Evolutionary conservation across 2,797 vertebrate species (phyloP).

Genomic region (Carduelis carduelis): DNA sequence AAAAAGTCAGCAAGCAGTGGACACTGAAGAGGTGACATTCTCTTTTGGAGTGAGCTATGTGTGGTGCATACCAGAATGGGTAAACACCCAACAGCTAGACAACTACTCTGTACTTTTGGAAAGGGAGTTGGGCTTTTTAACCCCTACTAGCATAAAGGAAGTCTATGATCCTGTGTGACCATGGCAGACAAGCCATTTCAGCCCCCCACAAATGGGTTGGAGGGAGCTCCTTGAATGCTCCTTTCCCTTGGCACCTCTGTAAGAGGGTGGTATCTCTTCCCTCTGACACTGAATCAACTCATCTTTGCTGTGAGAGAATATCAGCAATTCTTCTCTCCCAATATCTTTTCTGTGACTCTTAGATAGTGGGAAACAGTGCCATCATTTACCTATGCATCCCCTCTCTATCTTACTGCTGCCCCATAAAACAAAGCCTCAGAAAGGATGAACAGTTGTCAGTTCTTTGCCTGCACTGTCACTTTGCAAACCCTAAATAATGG

Average conservation of each 20-base stretch:
- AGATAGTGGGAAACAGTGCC: background rate
- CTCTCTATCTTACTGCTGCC: background rate
- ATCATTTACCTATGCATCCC: slow-evolving; percentile 11
- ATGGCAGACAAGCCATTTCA: background rate
- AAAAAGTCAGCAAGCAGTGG: background rate
- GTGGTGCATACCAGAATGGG: background rate
- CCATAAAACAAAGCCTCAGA: background rate
- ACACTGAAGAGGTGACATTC: background rate
- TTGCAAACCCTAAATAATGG: slow-evolving; percentile 40
- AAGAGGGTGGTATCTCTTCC: background rate
- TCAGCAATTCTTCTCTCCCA: background rate
- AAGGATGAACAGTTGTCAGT: slow-evolving; percentile 22
- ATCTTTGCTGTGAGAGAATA: background rate
- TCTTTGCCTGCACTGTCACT: background rate
- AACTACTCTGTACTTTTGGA: background rate
- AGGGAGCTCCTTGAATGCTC: background rate
- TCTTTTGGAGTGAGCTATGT: background rate
- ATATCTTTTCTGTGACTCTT: background rate
- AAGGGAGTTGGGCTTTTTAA: background rate
- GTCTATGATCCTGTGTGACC: background rate
- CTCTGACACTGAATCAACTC: background rate
- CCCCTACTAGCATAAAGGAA: background rate
- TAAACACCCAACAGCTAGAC: background rate
- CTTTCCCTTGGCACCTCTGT: background rate
- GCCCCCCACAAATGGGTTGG: background rate